Base-by-base conservation (phyloP, 92 coral and sea anemone genomes). In the Phymanthus crucifer region DNA sequence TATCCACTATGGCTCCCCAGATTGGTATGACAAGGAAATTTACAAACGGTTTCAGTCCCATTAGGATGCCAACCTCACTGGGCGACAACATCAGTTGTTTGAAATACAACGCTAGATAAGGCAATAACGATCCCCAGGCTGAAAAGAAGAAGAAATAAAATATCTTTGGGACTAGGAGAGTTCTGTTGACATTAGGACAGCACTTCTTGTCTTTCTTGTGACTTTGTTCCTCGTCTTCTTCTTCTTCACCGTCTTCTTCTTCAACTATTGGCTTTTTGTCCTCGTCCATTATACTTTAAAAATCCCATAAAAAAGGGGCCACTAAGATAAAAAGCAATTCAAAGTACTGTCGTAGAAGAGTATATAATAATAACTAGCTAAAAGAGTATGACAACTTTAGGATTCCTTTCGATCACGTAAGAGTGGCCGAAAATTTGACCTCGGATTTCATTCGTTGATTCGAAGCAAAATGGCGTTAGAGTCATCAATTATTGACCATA, bases 1-100 rank as follows among this genome's bases (percentile, higher is more conserved):
- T 91, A 77, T 95, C 99, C 64, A 95, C 99, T 79, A 95, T 95
- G 66, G 99, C 99, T 46, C 99, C 99, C 99, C 99, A 95, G 47
- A 95, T 89, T 40, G 99, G 99, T 50, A 95, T 95, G 23, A 95
- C 99, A 36, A 95, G 92, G 79, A 95, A 95, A 80, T 95, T 95
- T 47, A 95, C 98, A 81, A 95, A 95, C 26, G 99, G 99, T 67
- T 95, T 95, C 3, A 95, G 83, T 40, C 99, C 99, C 99, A 95
- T 95, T 4, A 95, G 91, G 37, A 95, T 93, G 19, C 99, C 99
- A 27, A 95, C 99, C 84, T 95, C 98, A 36, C 98, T 95, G 32
- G 99, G 99, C 27, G 99, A 93, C 54, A 95, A 84, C 92, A 95
- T 88, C 70, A 95, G 77, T 83, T 95, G 99, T 67, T 95, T 95